These are phyloP conservation scores for Archilochus colubris DNA, from an alignment of 2,113 vertebrate genomes.

Conservation along the genomic window DNA sequence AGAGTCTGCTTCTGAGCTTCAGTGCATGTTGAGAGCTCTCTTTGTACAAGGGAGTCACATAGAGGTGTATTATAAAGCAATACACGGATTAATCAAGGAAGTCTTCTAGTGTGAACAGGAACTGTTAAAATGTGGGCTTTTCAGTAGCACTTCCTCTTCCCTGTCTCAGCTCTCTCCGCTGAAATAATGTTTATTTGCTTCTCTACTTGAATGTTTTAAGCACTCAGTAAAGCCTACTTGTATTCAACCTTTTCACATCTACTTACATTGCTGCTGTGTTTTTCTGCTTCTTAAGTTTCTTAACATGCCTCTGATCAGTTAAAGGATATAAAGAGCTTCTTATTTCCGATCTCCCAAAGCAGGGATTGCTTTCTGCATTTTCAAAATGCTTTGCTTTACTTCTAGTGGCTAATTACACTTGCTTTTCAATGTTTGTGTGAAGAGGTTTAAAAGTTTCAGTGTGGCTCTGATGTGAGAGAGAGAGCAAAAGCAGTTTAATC, in stretches of 20 bases:
- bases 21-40: neutral
- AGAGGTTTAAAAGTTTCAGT: neutral
- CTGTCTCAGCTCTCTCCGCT: neutral
- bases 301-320: neutral
- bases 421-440: neutral
- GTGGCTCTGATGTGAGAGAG: neutral
- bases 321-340: neutral
- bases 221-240: neutral
- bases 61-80: neutral
- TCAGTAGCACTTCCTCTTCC: neutral
- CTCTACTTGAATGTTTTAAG: neutral
- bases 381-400: neutral
- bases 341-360: neutral
- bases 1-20: neutral
- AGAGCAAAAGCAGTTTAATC: neutral
- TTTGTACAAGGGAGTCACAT: accelerated
- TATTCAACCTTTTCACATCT: neutral
- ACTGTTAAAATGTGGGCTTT: neutral
- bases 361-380: neutral
- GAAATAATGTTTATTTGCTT: neutral
- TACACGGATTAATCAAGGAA: neutral
- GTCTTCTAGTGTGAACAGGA: neutral
- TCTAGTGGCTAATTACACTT: neutral
- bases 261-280: accelerated
- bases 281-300: neutral